Conservation (phyloP, 2,888 invertebrate genomes). For the Amblyjoppa proteus region DNA sequence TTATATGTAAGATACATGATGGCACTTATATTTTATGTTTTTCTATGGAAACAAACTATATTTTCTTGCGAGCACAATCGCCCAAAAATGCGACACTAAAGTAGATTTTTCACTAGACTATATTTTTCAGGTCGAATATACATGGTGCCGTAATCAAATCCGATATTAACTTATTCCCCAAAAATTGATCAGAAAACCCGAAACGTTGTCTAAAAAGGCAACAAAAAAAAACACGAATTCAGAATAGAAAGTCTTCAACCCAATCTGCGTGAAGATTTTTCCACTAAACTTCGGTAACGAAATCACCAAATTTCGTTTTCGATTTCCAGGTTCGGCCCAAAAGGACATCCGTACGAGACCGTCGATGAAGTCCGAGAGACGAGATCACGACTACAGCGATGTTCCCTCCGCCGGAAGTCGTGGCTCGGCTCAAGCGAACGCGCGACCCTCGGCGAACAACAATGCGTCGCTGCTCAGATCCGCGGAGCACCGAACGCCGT, state of each 20-base stretch:
- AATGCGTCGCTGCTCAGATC: not conserved
- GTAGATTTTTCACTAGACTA: too few species aligned
- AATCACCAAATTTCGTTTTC: not conserved
- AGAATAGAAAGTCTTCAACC: not conserved
- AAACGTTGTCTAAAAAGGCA: not conserved
- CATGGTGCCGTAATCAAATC: too few species aligned
- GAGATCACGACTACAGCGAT: constrained; percentile 46
- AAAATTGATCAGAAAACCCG: not conserved
- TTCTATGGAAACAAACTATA: too few species aligned
- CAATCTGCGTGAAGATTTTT: not conserved
- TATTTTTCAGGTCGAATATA: too few species aligned
- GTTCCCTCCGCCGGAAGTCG: not conserved
- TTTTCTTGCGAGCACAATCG: too few species aligned
- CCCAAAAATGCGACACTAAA: not conserved
- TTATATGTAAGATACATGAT: not conserved
- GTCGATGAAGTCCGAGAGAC: not conserved
- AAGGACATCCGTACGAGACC: not conserved
- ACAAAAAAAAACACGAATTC: not conserved
- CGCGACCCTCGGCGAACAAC: constrained; percentile 4
- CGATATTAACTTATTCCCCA: too few species aligned
- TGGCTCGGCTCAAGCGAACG: not conserved
- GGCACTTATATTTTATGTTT: not conserved
- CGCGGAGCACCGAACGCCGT: not conserved
- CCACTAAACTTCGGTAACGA: not conserved
- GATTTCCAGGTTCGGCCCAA: constrained; percentile 2